A percentile compares a stretch with the other conserved stretches of the same genome.
Conservation (phyloP, 1,140 invertebrate species). For the Phymorhynchus buccinoides region DNA sequence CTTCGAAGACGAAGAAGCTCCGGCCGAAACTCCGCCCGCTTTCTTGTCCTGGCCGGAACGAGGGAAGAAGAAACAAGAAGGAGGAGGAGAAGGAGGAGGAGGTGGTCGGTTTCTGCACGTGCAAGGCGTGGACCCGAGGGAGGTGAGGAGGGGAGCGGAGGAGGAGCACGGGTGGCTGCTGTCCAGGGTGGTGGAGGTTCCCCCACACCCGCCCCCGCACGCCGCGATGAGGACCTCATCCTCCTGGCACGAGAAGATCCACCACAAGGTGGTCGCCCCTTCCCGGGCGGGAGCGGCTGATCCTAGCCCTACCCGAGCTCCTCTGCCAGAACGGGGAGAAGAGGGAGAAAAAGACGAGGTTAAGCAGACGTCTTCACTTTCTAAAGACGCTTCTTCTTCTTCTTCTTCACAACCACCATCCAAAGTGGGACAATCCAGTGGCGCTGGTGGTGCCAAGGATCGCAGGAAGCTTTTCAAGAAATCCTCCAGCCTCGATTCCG, state of each 20-base stretch:
- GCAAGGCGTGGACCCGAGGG: conserved; percentile 32
- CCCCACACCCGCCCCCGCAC: not conserved
- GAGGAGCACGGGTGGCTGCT: conserved; percentile 44
- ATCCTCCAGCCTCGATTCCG: conserved; percentile 51
- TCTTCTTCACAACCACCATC: not conserved
- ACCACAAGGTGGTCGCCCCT: conserved; percentile 23
- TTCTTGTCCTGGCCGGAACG: conserved; percentile 58
- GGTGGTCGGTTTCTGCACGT: conserved; percentile 20
- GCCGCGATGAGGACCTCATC: conserved; percentile 42
- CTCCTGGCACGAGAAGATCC: conserved; percentile 50
- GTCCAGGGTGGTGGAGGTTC: conserved; percentile 31
- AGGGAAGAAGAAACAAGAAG: not conserved
- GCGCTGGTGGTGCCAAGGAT: conserved; percentile 54
- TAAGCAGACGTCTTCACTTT: not conserved
- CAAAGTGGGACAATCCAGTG: conserved; percentile 5
- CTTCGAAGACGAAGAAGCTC: too few species aligned
- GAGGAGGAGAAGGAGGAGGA: not conserved
- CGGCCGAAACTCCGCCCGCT: conserved; percentile 32
- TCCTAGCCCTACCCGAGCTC: not conserved
- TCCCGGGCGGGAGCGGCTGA: not conserved
- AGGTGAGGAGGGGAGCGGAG: conserved; percentile 43
- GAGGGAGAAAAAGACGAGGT: not conserved
- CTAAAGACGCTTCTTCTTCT: not conserved
- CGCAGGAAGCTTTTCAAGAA: conserved; percentile 53
- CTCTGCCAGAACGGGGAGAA: not conserved